These are phyloP conservation scores for Stigmatopora nigra DNA, from an alignment of 2,113 vertebrate species.

Conservation along the genomic window DNA sequence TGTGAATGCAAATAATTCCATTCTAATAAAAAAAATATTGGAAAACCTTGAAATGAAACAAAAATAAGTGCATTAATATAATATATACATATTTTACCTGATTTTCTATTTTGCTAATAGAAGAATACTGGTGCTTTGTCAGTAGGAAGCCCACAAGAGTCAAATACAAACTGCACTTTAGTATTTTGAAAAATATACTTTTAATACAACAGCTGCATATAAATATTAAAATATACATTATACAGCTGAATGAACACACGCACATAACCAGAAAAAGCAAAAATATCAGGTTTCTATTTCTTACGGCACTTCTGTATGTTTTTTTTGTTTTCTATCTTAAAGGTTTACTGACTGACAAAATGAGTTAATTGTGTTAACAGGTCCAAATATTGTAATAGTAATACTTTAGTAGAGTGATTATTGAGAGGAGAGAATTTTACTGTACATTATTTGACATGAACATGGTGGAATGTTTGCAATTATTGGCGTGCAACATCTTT, in stretches of 20 bases:
- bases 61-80: too few species aligned
- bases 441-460: constrained; percentile 57
- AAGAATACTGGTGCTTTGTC: neutral
- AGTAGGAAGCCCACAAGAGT: neutral
- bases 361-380: constrained; percentile 52
- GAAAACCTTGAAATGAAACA: neutral
- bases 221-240: constrained; percentile 76
- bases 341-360: constrained; percentile 55
- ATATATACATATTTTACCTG: too few species aligned
- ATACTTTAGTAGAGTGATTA: constrained; percentile 39
- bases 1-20: constrained; percentile 33
- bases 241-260: constrained; percentile 68
- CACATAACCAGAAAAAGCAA: constrained; percentile 22
- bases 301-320: constrained; percentile 67
- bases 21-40: constrained; percentile 40
- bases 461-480: constrained; percentile 56
- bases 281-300: constrained; percentile 71
- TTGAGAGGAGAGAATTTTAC: constrained; percentile 20
- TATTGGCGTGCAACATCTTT: neutral
- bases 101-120: too few species aligned
- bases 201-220: constrained; percentile 74
- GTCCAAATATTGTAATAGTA: constrained; percentile 47
- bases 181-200: constrained; percentile 72
- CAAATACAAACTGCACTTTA: constrained; percentile 6
- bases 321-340: constrained; percentile 30